Percentiles rank a stretch among this genome's conserved stretches.
Evolutionary conservation across 2,113 vertebrate species (phyloP).

Genomic region (Columba livia): DNA sequence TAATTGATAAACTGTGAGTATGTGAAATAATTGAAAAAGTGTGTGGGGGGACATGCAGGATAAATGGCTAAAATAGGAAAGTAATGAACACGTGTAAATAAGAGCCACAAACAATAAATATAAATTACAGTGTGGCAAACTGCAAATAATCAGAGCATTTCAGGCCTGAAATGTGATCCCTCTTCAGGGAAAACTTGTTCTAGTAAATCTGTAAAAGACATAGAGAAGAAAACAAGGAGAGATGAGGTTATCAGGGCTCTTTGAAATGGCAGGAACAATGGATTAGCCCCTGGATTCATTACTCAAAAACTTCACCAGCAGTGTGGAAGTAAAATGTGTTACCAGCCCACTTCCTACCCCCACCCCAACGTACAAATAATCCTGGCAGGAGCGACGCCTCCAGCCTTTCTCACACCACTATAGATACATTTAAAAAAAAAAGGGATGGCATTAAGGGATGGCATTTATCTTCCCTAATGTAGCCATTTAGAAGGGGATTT

Average conservation of each 20-base stretch:
- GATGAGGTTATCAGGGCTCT: not conserved
- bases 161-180: constrained; percentile 29
- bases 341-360: not conserved
- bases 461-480: not conserved
- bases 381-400: not conserved
- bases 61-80: constrained; percentile 57
- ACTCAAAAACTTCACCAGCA: not conserved
- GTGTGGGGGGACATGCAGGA: not conserved
- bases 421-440: not conserved
- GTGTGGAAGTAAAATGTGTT: not conserved
- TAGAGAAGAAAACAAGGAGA: not conserved
- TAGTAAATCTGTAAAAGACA: constrained; percentile 8
- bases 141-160: constrained; percentile 62
- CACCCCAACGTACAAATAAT: not conserved
- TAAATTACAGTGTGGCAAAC: constrained; percentile 41
- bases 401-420: not conserved
- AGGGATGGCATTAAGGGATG: not conserved
- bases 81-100: constrained; percentile 64
- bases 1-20: constrained; percentile 54
- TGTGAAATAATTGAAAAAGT: constrained; percentile 50
- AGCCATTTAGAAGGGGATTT: not conserved
- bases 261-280: not conserved
- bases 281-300: constrained; percentile 15
- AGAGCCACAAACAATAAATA: constrained; percentile 63
- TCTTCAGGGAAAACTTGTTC: constrained; percentile 34